Evolutionary conservation across 1,140 invertebrate genomes (phyloP).

Genomic region (Spodoptera frugiperda): DNA sequence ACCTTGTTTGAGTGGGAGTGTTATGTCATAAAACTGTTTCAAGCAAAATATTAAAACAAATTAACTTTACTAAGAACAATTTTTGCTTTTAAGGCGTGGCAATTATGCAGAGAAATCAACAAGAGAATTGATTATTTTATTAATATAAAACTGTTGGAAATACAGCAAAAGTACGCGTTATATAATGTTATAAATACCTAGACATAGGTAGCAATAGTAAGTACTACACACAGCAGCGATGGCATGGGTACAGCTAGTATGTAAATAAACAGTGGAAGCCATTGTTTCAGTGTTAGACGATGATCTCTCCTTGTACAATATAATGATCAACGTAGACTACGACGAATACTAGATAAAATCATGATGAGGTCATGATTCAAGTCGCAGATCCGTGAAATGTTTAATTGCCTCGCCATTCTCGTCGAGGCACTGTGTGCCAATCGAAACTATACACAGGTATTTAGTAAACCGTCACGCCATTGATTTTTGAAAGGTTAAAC

Average conservation of each 20-base stretch:
- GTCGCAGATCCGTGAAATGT: constrained; percentile 40
- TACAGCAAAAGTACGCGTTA: neutral
- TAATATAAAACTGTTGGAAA: neutral
- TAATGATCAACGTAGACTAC: neutral
- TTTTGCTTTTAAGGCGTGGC: constrained; percentile 9
- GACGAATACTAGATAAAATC: constrained; percentile 22
- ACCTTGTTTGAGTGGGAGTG: constrained; percentile 43
- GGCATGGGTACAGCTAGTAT: neutral
- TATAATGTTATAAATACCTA: neutral
- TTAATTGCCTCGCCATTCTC: constrained; percentile 37
- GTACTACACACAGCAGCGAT: neutral
- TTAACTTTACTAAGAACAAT: neutral
- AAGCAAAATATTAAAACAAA: constrained; percentile 17
- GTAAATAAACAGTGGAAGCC: constrained; percentile 11
- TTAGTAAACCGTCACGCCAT: constrained; percentile 17
- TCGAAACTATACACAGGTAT: constrained; percentile 7
- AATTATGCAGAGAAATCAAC: neutral
- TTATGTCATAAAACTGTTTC: constrained; percentile 40
- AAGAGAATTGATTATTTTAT: neutral
- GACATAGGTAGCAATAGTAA: neutral
- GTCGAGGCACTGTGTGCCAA: constrained; percentile 23
- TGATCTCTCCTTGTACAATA: neutral
- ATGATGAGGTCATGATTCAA: constrained; percentile 39
- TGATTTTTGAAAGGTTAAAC: neutral
- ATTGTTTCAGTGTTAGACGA: constrained; percentile 10